Evolutionary conservation across 2,888 invertebrate genomes (phyloP), one percentile per base, ranked within the genome.

Genomic region (Diarsia rubi): DNA sequence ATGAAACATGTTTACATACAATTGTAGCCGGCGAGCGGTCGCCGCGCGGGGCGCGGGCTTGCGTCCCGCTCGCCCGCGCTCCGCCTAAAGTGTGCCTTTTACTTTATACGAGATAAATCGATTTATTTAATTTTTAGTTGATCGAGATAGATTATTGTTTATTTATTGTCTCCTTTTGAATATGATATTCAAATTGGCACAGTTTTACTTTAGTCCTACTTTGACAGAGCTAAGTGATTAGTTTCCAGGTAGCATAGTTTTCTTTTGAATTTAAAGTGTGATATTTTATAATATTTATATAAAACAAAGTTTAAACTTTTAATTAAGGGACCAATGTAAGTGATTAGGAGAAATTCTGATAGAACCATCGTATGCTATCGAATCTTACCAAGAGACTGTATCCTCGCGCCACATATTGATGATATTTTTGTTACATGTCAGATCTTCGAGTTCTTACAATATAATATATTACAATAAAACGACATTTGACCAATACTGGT

Each of bases 201-300:
- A 93, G 95, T 96, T 96, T 95, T 95, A 94, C 92, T 95, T 95
- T 94, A 95, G 94, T 84, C 85, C 87, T 95, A 95, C 94, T 95
- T 94, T 95, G 96, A 96, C 96, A 95, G 92, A 96, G 88, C 94
- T 95, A 95, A 95, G 92, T 93, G 92, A 93, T 95, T 95, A 95
- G 94, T 94, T 95, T 95, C 93, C 94, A 95, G 90, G 90, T 96
- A 96, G 95, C 87, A 93, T 95, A 95, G 94, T 93, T 94, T 95
- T 88, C 93, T 94, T 95, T 96, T 95, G 95, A 96, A 96, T 96
- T 95, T 95, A 96, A 96, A 95, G 96, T 96, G 96, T 96, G 96
- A 96, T 96, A 96, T 96, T 96, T 96, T 96, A 95, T 95, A 95
- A 95, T 96, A 96, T 96, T 96, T 95, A 96, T 96, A 68, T 86